Conservation (phyloP, 2,888 invertebrate genomes). For the Pemphredon lugubris region DNA sequence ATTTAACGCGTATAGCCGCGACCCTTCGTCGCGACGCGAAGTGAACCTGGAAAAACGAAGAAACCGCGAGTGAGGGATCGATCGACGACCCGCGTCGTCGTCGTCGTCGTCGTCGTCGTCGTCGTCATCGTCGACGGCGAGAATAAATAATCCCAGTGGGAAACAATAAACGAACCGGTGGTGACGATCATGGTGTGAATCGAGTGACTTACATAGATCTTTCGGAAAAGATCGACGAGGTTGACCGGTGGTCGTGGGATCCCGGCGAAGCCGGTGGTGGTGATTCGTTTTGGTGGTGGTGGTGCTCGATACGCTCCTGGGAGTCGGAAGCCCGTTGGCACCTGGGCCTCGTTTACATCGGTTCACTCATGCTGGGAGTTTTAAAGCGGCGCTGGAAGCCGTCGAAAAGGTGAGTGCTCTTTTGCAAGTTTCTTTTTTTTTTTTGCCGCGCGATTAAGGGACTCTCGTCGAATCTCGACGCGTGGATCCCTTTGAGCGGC, state of each 20-base stretch:
- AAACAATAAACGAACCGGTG: conserved; percentile 26
- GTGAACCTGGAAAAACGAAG: not conserved
- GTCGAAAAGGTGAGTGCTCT: conserved; percentile 72
- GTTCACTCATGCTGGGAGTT: conserved; percentile 76
- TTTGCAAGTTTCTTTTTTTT: not conserved
- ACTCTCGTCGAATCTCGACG: no score
- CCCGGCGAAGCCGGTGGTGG: conserved; percentile 44
- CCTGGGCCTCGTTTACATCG: conserved; percentile 65
- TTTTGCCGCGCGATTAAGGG: no score
- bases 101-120: no score
- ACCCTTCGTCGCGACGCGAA: no score
- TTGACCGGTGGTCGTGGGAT: conserved; percentile 55
- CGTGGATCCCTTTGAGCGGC: no score
- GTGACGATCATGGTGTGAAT: conserved; percentile 60
- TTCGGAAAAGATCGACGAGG: conserved; percentile 56
- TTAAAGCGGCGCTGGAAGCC: conserved; percentile 79
- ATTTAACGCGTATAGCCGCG: no score
- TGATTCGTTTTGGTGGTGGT: conserved; percentile 64
- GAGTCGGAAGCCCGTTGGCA: conserved; percentile 64
- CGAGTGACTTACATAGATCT: conserved; percentile 44
- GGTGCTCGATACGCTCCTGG: conserved; percentile 60
- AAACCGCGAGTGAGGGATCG: not conserved
- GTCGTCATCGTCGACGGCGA: not conserved
- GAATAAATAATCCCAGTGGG: not conserved
- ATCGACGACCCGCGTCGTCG: not conserved